phyloP scores from a whole-genome alignment of 2,888 invertebrate genomes.

The Leptothorax acervorum region DNA sequence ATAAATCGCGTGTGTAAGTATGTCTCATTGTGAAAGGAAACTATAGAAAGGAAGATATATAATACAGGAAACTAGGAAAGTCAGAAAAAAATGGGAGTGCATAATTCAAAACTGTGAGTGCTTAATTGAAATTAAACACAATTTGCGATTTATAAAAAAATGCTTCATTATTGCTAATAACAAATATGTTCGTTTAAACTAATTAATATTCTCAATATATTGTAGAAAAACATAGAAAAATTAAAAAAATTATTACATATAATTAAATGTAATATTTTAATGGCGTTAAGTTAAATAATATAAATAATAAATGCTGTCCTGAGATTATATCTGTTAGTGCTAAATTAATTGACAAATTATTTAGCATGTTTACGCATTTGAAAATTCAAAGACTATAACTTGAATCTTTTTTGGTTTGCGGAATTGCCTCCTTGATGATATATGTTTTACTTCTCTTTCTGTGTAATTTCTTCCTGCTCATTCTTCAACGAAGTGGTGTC shows the following conservation, averaged over 20 bases:
- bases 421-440: background rate
- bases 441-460: background rate
- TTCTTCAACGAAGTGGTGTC: background rate
- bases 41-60: too few relatives aligned
- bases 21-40: constrained; percentile 20
- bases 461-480: background rate
- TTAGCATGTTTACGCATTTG: background rate
- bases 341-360: background rate
- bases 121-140: background rate
- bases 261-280: background rate
- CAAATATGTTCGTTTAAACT: too few relatives aligned
- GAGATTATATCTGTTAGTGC: background rate
- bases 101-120: constrained; percentile 66
- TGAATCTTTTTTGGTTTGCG: background rate
- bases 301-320: background rate
- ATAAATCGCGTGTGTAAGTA: constrained; percentile 40
- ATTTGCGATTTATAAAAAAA: background rate
- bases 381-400: background rate
- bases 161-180: too few relatives aligned
- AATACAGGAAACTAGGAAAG: constrained; percentile 3
- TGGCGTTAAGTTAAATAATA: background rate
- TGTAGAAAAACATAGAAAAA: too few relatives aligned
- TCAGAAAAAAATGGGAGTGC: constrained; percentile 60
- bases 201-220: too few relatives aligned
- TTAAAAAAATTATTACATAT: background rate